phyloP scores from a whole-genome alignment of 2,888 invertebrate genomes.

The Aleiodes leptofemur region DNA sequence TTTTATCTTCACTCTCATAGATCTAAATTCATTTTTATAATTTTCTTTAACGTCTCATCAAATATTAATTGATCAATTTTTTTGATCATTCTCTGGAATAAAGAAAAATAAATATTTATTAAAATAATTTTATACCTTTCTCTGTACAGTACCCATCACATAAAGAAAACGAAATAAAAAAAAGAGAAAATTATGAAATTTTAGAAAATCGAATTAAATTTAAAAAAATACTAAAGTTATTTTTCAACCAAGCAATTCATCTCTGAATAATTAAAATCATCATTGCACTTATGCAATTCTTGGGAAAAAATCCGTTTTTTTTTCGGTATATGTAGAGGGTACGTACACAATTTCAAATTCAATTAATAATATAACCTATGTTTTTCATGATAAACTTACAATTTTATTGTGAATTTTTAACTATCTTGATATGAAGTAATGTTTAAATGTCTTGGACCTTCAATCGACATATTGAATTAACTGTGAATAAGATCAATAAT shows the following conservation, averaged over 20 bases:
- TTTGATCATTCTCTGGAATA: conserved; percentile 25
- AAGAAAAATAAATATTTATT: conserved; percentile 24
- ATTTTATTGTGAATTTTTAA: not conserved
- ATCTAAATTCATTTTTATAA: conserved; percentile 34
- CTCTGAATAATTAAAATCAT: conserved; percentile 13
- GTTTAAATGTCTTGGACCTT: not conserved
- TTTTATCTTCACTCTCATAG: conserved; percentile 33
- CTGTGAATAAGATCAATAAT: conserved; percentile 21
- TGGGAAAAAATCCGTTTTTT: conserved; percentile 6
- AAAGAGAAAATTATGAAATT: not conserved
- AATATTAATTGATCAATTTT: conserved; percentile 20
- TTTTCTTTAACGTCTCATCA: conserved; percentile 3
- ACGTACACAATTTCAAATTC: conserved; percentile 20
- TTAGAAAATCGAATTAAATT: not conserved
- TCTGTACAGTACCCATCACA: conserved; percentile 34
- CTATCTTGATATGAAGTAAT: not conserved
- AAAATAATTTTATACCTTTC: conserved; percentile 36
- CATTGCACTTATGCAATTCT: conserved; percentile 42
- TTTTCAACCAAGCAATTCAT: not conserved
- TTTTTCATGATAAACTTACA: not conserved
- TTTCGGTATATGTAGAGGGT: conserved; percentile 13
- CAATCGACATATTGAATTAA: conserved; percentile 28
- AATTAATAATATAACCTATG: conserved; percentile 40
- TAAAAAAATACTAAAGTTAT: not conserved
- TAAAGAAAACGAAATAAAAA: too few relatives aligned